Percentiles rank a stretch among this genome's conserved stretches.
phyloP scores from a whole-genome alignment of 2,797 vertebrate species.

The Amblyraja radiata region DNA sequence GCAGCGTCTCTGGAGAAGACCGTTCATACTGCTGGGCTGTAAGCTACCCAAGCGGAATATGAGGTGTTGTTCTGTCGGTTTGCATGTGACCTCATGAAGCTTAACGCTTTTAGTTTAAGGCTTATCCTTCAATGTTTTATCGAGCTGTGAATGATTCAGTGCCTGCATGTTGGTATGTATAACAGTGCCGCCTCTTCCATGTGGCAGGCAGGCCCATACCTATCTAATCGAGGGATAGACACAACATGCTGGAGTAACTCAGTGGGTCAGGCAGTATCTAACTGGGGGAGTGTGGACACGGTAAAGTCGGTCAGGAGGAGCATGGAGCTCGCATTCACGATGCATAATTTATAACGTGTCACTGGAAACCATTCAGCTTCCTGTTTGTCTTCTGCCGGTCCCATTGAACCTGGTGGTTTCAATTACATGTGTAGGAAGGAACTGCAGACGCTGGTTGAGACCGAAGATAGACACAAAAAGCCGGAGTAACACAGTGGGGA shows the following conservation, averaged over 20 bases:
- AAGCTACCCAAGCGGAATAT: no score
- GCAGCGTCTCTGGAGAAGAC: no score
- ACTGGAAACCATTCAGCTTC: neutral
- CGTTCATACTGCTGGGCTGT: no score
- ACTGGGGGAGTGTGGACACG: no score
- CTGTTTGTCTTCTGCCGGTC: neutral
- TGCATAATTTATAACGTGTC: conserved; percentile 24
- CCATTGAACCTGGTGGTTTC: neutral
- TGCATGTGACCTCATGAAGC: no score
- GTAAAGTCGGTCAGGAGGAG: neutral
- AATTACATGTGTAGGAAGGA: neutral
- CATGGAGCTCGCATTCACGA: neutral
- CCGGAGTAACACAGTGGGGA: no score
- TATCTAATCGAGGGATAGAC: neutral
- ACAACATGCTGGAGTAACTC: no score
- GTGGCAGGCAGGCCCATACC: neutral
- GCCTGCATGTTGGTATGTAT: neutral
- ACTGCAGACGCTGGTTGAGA: neutral
- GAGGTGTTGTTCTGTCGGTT: no score
- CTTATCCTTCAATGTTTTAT: neutral
- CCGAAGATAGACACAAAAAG: no score
- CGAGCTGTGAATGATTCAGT: no score
- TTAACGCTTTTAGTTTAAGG: neutral
- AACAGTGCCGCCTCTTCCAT: neutral
- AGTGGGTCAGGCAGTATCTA: neutral